phyloP scores from a whole-genome alignment of 2,797 vertebrate species.

The Sebastolobus alascanus region DNA sequence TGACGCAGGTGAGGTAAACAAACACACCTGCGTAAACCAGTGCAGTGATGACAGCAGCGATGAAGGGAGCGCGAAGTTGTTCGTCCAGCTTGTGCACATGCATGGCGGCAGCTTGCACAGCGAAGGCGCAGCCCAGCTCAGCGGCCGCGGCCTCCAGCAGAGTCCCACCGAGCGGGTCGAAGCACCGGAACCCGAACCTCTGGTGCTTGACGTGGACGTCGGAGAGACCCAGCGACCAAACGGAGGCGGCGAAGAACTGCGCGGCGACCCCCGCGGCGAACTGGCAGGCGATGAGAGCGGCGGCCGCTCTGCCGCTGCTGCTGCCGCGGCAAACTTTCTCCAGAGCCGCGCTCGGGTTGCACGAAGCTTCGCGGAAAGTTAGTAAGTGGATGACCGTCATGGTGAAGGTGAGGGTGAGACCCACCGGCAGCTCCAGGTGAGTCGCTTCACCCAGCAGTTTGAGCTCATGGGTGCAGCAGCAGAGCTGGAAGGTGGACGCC shows the following conservation, averaged over 20 bases:
- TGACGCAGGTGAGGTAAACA: background rate
- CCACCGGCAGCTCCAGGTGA: conserved; percentile 59
- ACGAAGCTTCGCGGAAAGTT: conserved; percentile 81
- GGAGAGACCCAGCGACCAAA: conserved; percentile 86
- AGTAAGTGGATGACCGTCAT: conserved; percentile 85
- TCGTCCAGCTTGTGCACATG: conserved; percentile 75
- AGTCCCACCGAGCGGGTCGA: conserved; percentile 83
- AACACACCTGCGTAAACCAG: conserved; percentile 87
- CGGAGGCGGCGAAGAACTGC: conserved; percentile 67
- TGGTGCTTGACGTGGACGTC: conserved; percentile 78
- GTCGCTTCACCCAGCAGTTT: conserved; percentile 77
- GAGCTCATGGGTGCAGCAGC: conserved; percentile 88
- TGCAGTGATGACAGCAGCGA: conserved; percentile 86
- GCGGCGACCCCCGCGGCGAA: conserved; percentile 74
- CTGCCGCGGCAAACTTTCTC: conserved; percentile 76
- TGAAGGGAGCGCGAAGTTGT: conserved; percentile 75
- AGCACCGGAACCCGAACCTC: conserved; percentile 66
- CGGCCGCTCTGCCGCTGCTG: conserved; percentile 32
- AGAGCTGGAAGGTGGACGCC: conserved; percentile 89
- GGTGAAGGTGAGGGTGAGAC: conserved; percentile 84
- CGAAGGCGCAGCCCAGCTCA: conserved; percentile 87
- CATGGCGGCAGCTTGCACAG: conserved; percentile 83
- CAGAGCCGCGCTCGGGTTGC: conserved; percentile 84
- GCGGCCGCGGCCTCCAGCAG: conserved; percentile 82
- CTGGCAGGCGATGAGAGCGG: conserved; percentile 62